Evolutionary conservation across 92 coral and sea anemone genomes (phyloP).

Genomic region (Scolanthus callimorphus): DNA sequence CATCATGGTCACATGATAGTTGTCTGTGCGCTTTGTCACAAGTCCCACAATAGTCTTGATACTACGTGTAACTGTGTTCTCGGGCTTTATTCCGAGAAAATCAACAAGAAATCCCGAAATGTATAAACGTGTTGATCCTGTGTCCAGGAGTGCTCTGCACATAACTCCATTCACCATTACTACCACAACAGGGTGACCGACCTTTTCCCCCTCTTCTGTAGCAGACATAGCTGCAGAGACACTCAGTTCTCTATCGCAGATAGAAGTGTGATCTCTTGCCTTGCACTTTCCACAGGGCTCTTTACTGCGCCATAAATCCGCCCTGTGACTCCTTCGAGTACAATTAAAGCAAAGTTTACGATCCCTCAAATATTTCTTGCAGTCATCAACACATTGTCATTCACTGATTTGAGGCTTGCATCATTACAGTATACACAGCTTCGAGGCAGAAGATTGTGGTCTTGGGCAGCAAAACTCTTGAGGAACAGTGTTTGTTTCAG

Average conservation of each 20-base stretch:
- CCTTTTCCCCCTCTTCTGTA: background rate
- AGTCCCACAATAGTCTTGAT: slow-evolving; percentile 19
- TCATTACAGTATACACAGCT: slow-evolving; percentile 20
- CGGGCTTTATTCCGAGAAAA: background rate
- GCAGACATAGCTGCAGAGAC: background rate
- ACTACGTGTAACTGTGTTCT: background rate
- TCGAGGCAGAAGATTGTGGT: background rate
- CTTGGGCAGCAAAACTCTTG: slow-evolving; percentile 4
- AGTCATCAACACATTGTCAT: slow-evolving; percentile 10
- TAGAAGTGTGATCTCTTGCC: background rate
- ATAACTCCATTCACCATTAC: background rate
- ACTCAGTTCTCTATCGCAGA: background rate
- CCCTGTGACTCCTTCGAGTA: slow-evolving; percentile 13
- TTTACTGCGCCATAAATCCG: slow-evolving; percentile 20
- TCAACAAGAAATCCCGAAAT: background rate
- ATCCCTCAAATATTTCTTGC: slow-evolving; percentile 1
- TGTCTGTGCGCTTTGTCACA: slow-evolving; percentile 6
- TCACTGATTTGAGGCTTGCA: slow-evolving; percentile 20
- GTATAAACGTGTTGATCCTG: background rate
- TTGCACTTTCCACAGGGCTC: slow-evolving; percentile 28
- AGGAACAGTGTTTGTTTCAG: background rate
- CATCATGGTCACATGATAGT: slow-evolving; percentile 12
- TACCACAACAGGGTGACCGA: slow-evolving; percentile 2
- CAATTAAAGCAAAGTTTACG: slow-evolving; percentile 33
- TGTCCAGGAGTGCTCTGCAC: background rate